Evolutionary conservation across 2,113 vertebrate species (phyloP), one percentile per base, ranked within the genome.

Genomic region (Trinectes maculatus): DNA sequence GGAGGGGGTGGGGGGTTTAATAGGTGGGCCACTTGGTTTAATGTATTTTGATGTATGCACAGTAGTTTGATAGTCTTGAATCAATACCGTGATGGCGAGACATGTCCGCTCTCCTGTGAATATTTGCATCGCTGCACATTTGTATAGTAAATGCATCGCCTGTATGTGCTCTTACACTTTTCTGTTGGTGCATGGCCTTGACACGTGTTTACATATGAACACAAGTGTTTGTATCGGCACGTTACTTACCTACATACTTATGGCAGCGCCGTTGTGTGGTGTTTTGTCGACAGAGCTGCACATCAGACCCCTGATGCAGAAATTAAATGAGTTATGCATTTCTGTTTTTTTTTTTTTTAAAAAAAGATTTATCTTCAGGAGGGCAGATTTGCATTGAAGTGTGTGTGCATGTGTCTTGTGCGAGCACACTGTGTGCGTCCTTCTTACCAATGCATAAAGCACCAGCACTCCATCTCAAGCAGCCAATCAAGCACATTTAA

Each of bases 401-500:
- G 40, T 11, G 43, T 42, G 57, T 39, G 24, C 0, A n/a, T 42
- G 13, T 19, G 24, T 21, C 29, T 39, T 59, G 31, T 74, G 24
- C 19, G 36, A 58, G 53, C 57, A 70, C 40, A 34, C 29, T 51
- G 6, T 40, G 75, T 54, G 46, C 62, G 55, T 71, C 34, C 58
- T 37, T 58, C 74, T 58, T 51, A 48, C 63, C 21, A 19, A 19
- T 31, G 51, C 54, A 72, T 66, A 79, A 72, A 85, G 86, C 82
- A 67, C 28, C 31, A 55, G 37, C 48, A 29, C 68, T 82, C 46
- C 15, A 63, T 53, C 58, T 28, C 73, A 75, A 72, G 52, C 67
- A 77, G 37, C 61, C 69, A 82, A 65, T 83, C 84, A 77, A 47
- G 39, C 31, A 12, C 85, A 63, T 68, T 86, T 74, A 68, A 62